Conservation (phyloP, 2,888 invertebrate genomes). For the Cyaniris semiargus region DNA sequence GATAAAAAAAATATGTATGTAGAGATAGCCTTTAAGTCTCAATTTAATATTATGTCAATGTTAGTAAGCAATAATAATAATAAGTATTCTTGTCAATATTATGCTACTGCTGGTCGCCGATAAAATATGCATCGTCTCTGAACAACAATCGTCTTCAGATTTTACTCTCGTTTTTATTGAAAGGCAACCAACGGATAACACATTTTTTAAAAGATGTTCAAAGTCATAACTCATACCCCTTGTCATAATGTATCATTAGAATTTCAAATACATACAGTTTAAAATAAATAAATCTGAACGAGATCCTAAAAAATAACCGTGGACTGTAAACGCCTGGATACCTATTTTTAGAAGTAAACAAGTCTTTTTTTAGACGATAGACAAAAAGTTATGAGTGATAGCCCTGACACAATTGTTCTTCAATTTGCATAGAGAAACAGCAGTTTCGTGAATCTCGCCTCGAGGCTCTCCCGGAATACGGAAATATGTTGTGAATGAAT, state of each 20-base stretch:
- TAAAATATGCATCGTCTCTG: too few relatives aligned
- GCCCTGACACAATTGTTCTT: conserved; percentile 8
- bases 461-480: not conserved
- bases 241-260: too few relatives aligned
- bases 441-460: not conserved
- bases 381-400: not conserved
- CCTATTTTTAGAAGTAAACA: not conserved
- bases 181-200: too few relatives aligned
- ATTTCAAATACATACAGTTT: not conserved
- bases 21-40: too few relatives aligned
- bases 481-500: conserved; percentile 1
- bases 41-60: too few relatives aligned
- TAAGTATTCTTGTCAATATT: too few relatives aligned
- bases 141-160: too few relatives aligned
- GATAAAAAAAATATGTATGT: too few relatives aligned
- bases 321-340: not conserved
- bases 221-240: not conserved
- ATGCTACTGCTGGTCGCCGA: too few relatives aligned
- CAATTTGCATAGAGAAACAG: conserved; percentile 9
- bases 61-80: too few relatives aligned
- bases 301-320: not conserved
- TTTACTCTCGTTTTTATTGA: too few relatives aligned
- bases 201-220: too few relatives aligned
- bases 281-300: not conserved
- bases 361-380: not conserved